Evolutionary conservation across 1,140 invertebrate species (phyloP).

Genomic region (Drosophila baimaii): DNA sequence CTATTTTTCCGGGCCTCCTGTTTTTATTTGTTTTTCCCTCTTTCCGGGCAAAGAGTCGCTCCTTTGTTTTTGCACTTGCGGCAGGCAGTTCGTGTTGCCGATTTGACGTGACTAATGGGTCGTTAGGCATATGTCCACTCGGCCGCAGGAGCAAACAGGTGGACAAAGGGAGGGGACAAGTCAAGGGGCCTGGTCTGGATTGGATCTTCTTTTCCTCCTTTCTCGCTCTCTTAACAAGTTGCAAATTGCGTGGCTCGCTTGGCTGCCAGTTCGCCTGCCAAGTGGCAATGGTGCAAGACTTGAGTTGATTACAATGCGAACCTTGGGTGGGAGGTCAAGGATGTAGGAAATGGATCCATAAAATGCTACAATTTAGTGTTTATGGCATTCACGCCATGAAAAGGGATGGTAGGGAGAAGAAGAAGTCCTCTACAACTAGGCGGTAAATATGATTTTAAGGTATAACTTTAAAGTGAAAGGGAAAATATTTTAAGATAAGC

Average conservation of each 20-base stretch:
- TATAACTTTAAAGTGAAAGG: slow-evolving; percentile 1
- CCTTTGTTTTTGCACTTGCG: slow-evolving; percentile 47
- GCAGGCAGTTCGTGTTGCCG: slow-evolving; percentile 57
- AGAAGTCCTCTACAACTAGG: background rate
- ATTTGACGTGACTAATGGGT: slow-evolving; percentile 80
- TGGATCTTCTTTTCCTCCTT: slow-evolving; percentile 7
- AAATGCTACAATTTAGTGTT: slow-evolving; percentile 20
- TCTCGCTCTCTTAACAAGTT: slow-evolving; percentile 26
- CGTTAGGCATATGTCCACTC: slow-evolving; percentile 66
- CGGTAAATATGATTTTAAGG: background rate
- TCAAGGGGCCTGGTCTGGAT: slow-evolving; percentile 2
- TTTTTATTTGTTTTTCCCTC: slow-evolving; percentile 42
- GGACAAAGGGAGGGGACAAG: background rate
- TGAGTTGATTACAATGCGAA: slow-evolving; percentile 46
- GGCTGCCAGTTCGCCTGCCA: slow-evolving; percentile 25
- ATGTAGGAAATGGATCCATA: slow-evolving; percentile 8
- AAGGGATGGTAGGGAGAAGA: background rate
- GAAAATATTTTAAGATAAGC: background rate
- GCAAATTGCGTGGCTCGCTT: slow-evolving; percentile 62
- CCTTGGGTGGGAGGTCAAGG: slow-evolving; percentile 43
- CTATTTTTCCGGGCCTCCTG: slow-evolving; percentile 6
- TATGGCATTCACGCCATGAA: slow-evolving; percentile 1
- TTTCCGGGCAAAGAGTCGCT: slow-evolving; percentile 26
- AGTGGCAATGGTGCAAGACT: slow-evolving; percentile 45
- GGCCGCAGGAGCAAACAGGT: slow-evolving; percentile 23